These are phyloP conservation scores for Anastrepha ludens DNA, from an alignment of 1,140 invertebrate species.

Conservation along the genomic window DNA sequence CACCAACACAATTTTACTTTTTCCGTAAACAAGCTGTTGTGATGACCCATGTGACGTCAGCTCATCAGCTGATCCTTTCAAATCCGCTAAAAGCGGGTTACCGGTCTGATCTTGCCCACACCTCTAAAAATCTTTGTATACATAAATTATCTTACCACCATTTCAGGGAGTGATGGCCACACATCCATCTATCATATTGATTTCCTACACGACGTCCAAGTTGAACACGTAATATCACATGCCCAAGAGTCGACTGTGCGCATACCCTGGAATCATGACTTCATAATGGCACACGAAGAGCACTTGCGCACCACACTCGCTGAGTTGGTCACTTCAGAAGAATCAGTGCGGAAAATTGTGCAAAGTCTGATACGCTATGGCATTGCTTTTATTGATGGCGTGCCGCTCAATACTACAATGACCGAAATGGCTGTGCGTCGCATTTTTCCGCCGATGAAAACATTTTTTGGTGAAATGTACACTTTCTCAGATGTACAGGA, in stretches of 20 bases:
- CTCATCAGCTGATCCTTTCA: too few species aligned
- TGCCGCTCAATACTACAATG: slow-evolving; percentile 66
- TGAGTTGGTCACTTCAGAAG: slow-evolving; percentile 29
- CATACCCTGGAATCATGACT: slow-evolving; percentile 65
- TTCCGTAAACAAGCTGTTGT: too few species aligned
- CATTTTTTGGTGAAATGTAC: slow-evolving; percentile 81
- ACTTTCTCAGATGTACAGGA: slow-evolving; percentile 76
- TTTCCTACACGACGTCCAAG: slow-evolving; percentile 63
- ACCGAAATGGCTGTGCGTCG: slow-evolving; percentile 69
- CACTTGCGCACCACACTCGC: slow-evolving; percentile 62
- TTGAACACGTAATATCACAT: slow-evolving; percentile 61
- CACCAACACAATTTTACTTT: too few species aligned
- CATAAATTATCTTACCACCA: not conserved
- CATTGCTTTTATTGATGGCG: slow-evolving; percentile 70
- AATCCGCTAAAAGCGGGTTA: too few species aligned
- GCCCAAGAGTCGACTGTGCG: slow-evolving; percentile 59
- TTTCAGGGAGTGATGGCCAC: slow-evolving; percentile 70
- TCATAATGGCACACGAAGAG: slow-evolving; percentile 63
- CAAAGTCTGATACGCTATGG: slow-evolving; percentile 66
- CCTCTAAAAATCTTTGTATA: too few species aligned
- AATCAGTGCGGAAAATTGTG: slow-evolving; percentile 60
- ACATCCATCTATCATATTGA: slow-evolving; percentile 64
- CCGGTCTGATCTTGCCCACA: too few species aligned
- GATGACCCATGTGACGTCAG: too few species aligned
- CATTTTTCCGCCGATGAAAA: slow-evolving; percentile 77